A percentile compares a stretch with the other conserved stretches of the same genome.
Conservation (phyloP, 2,113 vertebrate genomes). For the Antechinus flavipes region DNA sequence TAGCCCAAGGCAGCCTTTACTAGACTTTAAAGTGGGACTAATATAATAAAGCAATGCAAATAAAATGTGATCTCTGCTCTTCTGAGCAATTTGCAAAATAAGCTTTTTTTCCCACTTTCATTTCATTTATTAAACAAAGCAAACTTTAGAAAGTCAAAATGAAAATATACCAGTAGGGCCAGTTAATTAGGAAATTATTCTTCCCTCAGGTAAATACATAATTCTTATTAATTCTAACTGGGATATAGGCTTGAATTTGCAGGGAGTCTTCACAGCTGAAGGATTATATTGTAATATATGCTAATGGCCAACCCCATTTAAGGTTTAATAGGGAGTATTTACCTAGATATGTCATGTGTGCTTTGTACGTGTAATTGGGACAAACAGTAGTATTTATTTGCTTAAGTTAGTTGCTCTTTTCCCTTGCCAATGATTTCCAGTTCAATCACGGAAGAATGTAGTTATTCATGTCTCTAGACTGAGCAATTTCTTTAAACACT, state of each 20-base stretch:
- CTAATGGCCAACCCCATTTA: background rate
- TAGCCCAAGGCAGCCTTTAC: background rate
- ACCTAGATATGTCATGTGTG: background rate
- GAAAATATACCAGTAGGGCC: background rate
- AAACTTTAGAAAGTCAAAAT: background rate
- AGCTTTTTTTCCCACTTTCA: background rate
- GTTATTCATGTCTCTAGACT: background rate
- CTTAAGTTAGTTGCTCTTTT: background rate
- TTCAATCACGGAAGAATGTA: background rate
- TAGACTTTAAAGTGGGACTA: background rate
- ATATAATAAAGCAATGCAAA: background rate
- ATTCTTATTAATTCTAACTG: background rate
- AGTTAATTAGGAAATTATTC: background rate
- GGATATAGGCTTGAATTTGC: background rate
- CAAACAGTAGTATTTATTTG: background rate
- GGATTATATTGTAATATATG: background rate
- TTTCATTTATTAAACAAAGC: slow-evolving; percentile 3
- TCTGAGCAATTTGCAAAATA: background rate
- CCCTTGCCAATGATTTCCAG: background rate
- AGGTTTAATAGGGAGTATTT: background rate
- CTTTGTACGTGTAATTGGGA: background rate
- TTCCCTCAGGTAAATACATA: background rate
- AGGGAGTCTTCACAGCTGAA: background rate
- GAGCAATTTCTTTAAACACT: background rate
- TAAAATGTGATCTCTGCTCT: background rate